These are phyloP conservation scores for Dastarcus helophoroides DNA, from an alignment of 2,888 invertebrate genomes.

Conservation along the genomic window DNA sequence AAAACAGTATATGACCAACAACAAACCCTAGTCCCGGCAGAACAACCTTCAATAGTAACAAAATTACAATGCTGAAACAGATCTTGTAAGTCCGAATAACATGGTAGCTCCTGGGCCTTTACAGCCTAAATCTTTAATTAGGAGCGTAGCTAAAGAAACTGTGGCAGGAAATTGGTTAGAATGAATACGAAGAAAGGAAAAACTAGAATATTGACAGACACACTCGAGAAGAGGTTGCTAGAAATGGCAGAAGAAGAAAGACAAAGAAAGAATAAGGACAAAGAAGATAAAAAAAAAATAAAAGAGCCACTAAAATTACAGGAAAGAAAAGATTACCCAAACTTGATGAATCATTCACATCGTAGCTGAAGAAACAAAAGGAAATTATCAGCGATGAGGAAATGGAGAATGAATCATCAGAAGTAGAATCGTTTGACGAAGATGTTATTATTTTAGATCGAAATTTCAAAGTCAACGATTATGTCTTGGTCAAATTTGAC, in stretches of 20 bases:
- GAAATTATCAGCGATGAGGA: slow-evolving; percentile 1
- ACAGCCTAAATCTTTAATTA: slow-evolving; percentile 1
- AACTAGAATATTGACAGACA: slow-evolving; percentile 16
- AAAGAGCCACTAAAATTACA: not conserved
- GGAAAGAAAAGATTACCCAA: slow-evolving; percentile 2
- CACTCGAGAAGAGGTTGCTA: slow-evolving; percentile 13
- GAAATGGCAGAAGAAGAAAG: slow-evolving; percentile 7
- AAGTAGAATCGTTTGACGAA: no score
- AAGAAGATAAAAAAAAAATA: slow-evolving; percentile 1
- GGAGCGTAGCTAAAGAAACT: not conserved
- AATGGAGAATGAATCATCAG: not conserved
- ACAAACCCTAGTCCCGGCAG: no score
- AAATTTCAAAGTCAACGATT: slow-evolving; percentile 2
- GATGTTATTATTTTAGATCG: slow-evolving; percentile 2
- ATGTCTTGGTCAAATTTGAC: no score
- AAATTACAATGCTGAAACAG: no score
- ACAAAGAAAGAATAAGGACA: slow-evolving; percentile 1
- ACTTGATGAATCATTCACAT: not conserved
- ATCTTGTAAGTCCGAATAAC: no score
- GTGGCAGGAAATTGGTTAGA: slow-evolving; percentile 10
- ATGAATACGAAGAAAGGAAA: slow-evolving; percentile 15
- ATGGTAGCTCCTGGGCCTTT: no score
- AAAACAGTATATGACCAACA: no score
- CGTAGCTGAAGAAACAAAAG: not conserved
- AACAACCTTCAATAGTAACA: no score